phyloP scores from a whole-genome alignment of 2,888 invertebrate genomes.

The Epinotia bilunana region DNA sequence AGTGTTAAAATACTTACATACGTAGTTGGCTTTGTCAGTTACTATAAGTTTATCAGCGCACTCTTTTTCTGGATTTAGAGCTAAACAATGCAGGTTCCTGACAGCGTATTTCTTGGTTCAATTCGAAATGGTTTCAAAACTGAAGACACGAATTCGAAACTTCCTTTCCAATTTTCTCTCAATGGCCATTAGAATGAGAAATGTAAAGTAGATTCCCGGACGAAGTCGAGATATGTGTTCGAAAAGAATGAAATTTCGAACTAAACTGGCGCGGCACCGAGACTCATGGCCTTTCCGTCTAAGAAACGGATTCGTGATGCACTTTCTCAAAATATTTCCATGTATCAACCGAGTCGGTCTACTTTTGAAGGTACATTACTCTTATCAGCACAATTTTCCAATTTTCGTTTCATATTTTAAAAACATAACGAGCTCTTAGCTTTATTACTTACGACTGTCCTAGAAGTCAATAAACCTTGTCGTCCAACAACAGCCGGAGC shows the following conservation, averaged over 20 bases:
- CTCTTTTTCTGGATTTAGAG: background rate
- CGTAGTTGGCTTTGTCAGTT: background rate
- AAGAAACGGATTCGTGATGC: slow-evolving; percentile 63
- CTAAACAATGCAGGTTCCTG: slow-evolving; percentile 53
- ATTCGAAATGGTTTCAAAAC: slow-evolving; percentile 63
- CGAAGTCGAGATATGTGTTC: slow-evolving; percentile 81
- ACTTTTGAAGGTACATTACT: slow-evolving; percentile 5
- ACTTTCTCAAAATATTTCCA: slow-evolving; percentile 60
- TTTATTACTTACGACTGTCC: background rate
- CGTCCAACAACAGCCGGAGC: background rate
- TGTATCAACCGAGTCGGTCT: slow-evolving; percentile 53
- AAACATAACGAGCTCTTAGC: background rate
- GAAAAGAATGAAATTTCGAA: slow-evolving; percentile 81
- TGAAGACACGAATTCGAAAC: slow-evolving; percentile 75
- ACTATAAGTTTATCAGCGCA: background rate
- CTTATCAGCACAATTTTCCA: slow-evolving; percentile 23
- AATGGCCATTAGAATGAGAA: slow-evolving; percentile 84
- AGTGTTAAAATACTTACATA: background rate
- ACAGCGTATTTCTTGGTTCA: slow-evolving; percentile 63
- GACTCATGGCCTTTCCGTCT: slow-evolving; percentile 55
- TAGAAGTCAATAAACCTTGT: background rate
- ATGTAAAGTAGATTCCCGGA: slow-evolving; percentile 82
- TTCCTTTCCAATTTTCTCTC: slow-evolving; percentile 83
- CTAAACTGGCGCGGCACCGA: slow-evolving; percentile 69
- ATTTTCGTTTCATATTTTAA: slow-evolving; percentile 1